Conservation (phyloP, 37 sponge, comb jelly and placozoan species). For the Dysidea cf. avara region DNA sequence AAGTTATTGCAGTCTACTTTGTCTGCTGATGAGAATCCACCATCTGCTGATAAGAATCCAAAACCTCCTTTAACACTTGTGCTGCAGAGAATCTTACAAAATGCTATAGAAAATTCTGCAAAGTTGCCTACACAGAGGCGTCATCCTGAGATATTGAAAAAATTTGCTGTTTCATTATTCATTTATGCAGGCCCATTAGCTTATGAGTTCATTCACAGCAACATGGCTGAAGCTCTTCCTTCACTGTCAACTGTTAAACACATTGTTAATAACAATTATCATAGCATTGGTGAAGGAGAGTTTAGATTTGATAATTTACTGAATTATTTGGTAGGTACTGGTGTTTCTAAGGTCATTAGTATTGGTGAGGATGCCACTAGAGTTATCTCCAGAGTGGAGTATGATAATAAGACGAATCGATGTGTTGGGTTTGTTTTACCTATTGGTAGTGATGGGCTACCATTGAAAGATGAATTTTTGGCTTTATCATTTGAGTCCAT, state of each 20-base stretch:
- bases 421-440: slow-evolving; percentile 33
- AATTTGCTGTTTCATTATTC: slow-evolving; percentile 26
- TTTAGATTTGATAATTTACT: slow-evolving; percentile 26
- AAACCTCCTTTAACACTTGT: too few relatives aligned
- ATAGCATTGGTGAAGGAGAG: slow-evolving; percentile 9
- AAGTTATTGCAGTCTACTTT: too few relatives aligned
- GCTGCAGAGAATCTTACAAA: slow-evolving; percentile 11
- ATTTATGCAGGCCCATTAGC: slow-evolving; percentile 30
- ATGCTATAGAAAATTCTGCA: slow-evolving; percentile 4
- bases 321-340: neutral
- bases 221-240: slow-evolving; percentile 28
- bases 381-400: slow-evolving; percentile 19
- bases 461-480: neutral
- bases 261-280: slow-evolving; percentile 1
- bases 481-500: slow-evolving; percentile 23
- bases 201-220: slow-evolving; percentile 10
- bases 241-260: slow-evolving; percentile 23
- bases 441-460: slow-evolving; percentile 7
- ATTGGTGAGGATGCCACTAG: slow-evolving; percentile 41
- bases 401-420: slow-evolving; percentile 16
- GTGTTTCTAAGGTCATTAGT: neutral
- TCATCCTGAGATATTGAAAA: slow-evolving; percentile 8
- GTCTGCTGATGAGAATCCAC: too few relatives aligned
- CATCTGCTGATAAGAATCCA: too few relatives aligned
- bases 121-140: slow-evolving; percentile 13